Base-by-base conservation (phyloP, 2,797 vertebrate species). In the Crocidura indochinensis region DNA sequence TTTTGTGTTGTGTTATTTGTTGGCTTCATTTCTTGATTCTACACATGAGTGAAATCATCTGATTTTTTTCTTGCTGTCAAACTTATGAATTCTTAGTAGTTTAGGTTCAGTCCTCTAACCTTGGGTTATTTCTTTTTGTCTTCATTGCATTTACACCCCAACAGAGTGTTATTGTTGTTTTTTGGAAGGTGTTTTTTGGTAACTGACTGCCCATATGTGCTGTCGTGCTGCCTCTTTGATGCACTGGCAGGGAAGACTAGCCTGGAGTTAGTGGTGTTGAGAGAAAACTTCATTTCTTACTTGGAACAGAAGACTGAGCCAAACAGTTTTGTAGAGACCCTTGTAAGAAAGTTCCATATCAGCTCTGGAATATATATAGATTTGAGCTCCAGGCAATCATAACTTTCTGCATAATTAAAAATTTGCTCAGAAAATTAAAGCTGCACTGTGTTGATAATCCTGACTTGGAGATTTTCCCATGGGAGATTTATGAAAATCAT, bases 401-500 rank as follows among this genome's bases (percentile, higher is more conserved):
- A 8, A 12, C 51, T n/a, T 83, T 83, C n/a, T 49, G 56, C 20
- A 31, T 88, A 51, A n/a, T 77, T 46, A 82, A 92, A 80, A 17
- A 14, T 53, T 60, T 44, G 8, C 46, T 62, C 27, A 62, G 87
- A 68, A 62, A 90, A 76, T 84, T 83, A 86, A 94, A 76, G 19
- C 26, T 5, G 24, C 9, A 7, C 56, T 76, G 51, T 11, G 19
- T 47, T 76, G 71, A 24, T 73, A 8, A 79, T 56, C 44, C 26
- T 76, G 19, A 53, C 46, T 26, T 60, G 69, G 31, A n/a, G 46
- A 56, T n/a, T 85, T 87, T 71, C 64, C 31, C 17, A 31, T 0
- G 0, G 31, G 11, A 51, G 64, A 51, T 29, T 69, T 24, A n/a
- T 67, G 24, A 72, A 84, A 82, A 24, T 10, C 19, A 65, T 24